Conservation (phyloP, 2,113 vertebrate genomes). For the Henicopernis longicauda region DNA sequence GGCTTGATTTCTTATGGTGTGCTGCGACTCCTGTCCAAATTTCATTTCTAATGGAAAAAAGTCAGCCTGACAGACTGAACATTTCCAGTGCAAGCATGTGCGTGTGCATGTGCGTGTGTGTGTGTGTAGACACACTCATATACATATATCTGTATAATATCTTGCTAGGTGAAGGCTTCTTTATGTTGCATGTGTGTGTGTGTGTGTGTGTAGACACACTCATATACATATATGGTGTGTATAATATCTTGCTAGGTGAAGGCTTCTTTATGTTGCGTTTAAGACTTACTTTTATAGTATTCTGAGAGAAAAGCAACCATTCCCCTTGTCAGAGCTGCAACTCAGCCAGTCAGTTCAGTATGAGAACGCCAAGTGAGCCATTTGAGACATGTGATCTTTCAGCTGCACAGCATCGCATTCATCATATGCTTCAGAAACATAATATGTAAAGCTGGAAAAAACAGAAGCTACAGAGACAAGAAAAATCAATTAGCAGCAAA, state of each 20-base stretch:
- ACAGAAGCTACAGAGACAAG: neutral
- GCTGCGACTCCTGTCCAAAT: neutral
- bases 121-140: neutral
- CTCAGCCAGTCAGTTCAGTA: neutral
- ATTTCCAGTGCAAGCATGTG: neutral
- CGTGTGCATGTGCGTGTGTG: too few species aligned
- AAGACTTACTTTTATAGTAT: neutral
- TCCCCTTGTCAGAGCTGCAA: neutral
- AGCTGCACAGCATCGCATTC: neutral
- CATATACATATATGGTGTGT: neutral
- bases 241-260: neutral
- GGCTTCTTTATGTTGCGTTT: neutral
- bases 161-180: neutral
- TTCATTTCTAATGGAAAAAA: neutral
- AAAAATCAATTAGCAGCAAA: neutral
- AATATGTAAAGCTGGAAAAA: neutral
- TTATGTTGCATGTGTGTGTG: too few species aligned
- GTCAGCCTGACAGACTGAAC: neutral
- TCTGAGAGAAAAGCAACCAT: neutral
- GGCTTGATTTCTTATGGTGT: neutral
- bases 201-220: rapidly evolving
- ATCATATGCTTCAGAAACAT: neutral
- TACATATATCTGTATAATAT: neutral
- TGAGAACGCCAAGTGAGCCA: neutral
- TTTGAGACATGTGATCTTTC: neutral